These are phyloP conservation scores for Volucella bombylans DNA, from an alignment of 2,888 invertebrate species.

Conservation along the genomic window DNA sequence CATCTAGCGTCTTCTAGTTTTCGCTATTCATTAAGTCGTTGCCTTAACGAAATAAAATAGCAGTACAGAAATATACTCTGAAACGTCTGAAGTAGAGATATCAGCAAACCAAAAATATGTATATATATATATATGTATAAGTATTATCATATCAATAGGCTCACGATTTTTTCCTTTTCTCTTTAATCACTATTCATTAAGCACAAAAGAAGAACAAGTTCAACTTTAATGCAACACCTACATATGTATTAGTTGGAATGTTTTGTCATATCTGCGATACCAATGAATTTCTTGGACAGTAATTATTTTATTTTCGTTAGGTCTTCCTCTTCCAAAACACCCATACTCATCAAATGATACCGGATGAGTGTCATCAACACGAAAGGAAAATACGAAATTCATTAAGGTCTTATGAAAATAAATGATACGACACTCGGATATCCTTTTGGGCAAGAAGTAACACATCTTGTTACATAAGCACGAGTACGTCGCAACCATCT, in stretches of 20 bases:
- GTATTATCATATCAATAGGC: background rate
- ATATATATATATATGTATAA: too few species aligned
- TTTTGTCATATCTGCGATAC: slow-evolving; percentile 51
- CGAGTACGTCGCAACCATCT: slow-evolving; percentile 16
- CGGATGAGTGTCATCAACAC: slow-evolving; percentile 67
- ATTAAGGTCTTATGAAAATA: slow-evolving; percentile 74
- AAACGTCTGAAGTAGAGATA: too few species aligned
- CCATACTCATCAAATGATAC: slow-evolving; percentile 47
- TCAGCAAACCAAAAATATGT: too few species aligned
- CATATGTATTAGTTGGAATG: slow-evolving; percentile 26
- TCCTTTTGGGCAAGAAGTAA: slow-evolving; percentile 66
- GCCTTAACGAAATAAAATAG: too few species aligned
- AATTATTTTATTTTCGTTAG: slow-evolving; percentile 58
- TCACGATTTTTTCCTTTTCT: background rate
- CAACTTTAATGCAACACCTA: too few species aligned
- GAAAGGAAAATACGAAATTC: slow-evolving; percentile 73
- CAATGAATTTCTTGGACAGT: slow-evolving; percentile 62
- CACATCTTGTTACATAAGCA: slow-evolving; percentile 62
- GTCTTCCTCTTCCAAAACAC: slow-evolving; percentile 44
- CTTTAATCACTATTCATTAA: too few species aligned
- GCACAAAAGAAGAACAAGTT: too few species aligned
- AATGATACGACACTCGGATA: slow-evolving; percentile 73
- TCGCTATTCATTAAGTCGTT: too few species aligned
- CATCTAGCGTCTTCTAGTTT: too few species aligned
- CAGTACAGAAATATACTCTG: too few species aligned